A percentile compares a stretch with the other conserved stretches of the same genome.
These are phyloP conservation scores for Hirudinaria manillensis DNA, from an alignment of 2,888 invertebrate species.

Conservation along the genomic window DNA sequence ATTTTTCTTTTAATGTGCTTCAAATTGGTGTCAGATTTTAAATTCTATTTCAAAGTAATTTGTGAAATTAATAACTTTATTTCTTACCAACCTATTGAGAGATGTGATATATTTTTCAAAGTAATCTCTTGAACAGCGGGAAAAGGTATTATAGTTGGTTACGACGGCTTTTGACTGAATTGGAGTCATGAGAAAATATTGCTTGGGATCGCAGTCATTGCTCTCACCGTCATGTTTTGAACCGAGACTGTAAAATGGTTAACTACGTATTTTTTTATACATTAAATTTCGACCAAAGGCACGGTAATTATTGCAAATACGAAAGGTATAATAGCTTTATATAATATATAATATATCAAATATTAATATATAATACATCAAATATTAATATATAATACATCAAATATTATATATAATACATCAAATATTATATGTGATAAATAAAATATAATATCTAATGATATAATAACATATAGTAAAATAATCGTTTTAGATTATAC, in stretches of 20 bases:
- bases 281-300: no score
- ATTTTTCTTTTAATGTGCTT: neutral
- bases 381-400: no score
- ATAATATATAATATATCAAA: no score
- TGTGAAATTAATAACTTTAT: neutral
- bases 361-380: no score
- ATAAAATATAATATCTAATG: neutral
- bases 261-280: neutral
- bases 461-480: neutral
- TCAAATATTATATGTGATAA: neutral
- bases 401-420: neutral
- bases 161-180: neutral
- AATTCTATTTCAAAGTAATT: neutral
- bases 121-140: neutral
- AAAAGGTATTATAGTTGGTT: neutral
- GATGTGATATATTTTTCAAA: neutral
- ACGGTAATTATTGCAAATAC: neutral
- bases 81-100: neutral
- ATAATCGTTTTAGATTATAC: neutral
- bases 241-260: neutral
- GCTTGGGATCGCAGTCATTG: neutral
- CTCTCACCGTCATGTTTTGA: neutral
- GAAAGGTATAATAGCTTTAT: no score
- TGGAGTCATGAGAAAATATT: neutral
- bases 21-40: neutral